Percentiles rank a stretch among this genome's conserved stretches.
Evolutionary conservation across 1,140 invertebrate species (phyloP).

Genomic region (Drosophila lowei): DNA sequence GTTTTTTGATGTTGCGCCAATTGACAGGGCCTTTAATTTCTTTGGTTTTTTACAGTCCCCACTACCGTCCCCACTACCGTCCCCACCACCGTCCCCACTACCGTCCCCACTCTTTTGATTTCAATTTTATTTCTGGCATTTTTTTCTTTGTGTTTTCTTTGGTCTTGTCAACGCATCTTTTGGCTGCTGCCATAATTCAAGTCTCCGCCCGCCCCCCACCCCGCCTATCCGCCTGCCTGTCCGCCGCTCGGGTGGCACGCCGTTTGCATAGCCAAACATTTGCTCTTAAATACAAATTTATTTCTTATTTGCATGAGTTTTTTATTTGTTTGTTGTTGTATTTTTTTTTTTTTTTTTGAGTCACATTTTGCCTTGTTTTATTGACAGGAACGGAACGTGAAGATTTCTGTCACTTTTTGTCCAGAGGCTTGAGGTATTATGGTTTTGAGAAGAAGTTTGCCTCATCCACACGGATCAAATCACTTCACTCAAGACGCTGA

Average conservation of each 20-base stretch:
- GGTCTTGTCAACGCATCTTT: conserved; percentile 73
- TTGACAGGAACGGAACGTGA: conserved; percentile 64
- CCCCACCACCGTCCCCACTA: too few species aligned
- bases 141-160: conserved; percentile 44
- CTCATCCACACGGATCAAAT: too few species aligned
- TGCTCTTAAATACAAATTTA: conserved; percentile 75
- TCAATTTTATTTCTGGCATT: conserved; percentile 18
- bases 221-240: not conserved
- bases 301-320: conserved; percentile 59
- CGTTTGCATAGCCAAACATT: conserved; percentile 81
- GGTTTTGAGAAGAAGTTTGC: too few species aligned
- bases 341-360: conserved; percentile 16
- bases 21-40: conserved; percentile 73
- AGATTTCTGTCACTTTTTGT: conserved; percentile 37
- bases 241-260: conserved; percentile 54
- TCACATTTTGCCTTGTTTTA: conserved; percentile 50
- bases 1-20: conserved; percentile 58
- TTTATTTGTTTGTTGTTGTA: conserved; percentile 6
- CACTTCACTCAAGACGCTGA: too few species aligned
- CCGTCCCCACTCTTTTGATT: too few species aligned
- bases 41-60: conserved; percentile 11
- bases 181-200: conserved; percentile 77
- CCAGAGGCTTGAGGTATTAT: too few species aligned
- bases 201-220: conserved; percentile 12
- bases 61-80: too few species aligned